Evolutionary conservation across 2,888 invertebrate species (phyloP).

Genomic region (Drosophila peninsularis): DNA sequence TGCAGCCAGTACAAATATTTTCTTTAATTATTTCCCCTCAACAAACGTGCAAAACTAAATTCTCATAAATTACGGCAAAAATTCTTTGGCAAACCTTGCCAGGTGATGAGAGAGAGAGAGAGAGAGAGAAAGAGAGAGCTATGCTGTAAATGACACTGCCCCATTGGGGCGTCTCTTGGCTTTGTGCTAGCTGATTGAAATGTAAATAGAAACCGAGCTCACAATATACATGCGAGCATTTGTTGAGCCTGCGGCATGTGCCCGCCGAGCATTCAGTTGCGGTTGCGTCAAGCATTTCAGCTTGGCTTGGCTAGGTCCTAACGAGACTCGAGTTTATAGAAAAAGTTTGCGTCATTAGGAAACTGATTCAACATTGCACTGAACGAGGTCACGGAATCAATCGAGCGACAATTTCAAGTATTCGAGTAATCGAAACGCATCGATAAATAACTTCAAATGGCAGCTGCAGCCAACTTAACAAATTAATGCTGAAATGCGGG

Average conservation of each 20-base stretch:
- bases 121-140: background rate
- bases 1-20: constrained; percentile 49
- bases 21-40: constrained; percentile 60
- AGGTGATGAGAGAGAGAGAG: constrained; percentile 18
- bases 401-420: background rate
- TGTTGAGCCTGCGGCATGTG: constrained; percentile 43
- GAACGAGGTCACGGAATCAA: constrained; percentile 26
- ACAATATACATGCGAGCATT: constrained; percentile 26
- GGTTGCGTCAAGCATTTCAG: constrained; percentile 18
- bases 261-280: constrained; percentile 32
- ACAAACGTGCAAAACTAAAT: constrained; percentile 43
- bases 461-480: background rate
- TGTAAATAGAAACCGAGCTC: constrained; percentile 33
- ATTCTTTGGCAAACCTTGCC: constrained; percentile 23
- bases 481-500: background rate
- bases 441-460: background rate
- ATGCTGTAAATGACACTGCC: constrained; percentile 32
- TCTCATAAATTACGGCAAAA: constrained; percentile 35
- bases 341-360: constrained; percentile 4
- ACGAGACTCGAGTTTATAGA: constrained; percentile 1
- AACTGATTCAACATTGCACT: background rate
- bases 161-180: constrained; percentile 18
- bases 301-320: background rate
- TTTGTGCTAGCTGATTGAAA: constrained; percentile 38
- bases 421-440: constrained; percentile 4